Evolutionary conservation across 2,797 vertebrate species (phyloP), one percentile per base, ranked within the genome.

Genomic region (Pelobates cultripes): DNA sequence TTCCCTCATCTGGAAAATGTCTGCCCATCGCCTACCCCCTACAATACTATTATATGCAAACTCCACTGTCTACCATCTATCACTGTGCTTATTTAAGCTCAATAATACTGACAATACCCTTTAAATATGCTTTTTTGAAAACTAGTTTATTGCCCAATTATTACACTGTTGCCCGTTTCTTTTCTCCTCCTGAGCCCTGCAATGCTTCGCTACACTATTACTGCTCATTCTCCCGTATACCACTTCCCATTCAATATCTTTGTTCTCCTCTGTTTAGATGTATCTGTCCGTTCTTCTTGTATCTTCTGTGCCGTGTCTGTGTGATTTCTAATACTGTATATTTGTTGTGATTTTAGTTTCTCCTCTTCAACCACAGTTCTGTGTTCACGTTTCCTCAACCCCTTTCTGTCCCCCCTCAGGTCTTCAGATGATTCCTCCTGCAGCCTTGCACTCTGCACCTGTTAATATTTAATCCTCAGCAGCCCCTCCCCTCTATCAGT

Each of bases 391-490:
- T 66, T 57, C 72, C 79, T 64, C 53, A 57, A 75, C 17, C 79
- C 79, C 72, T 63, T 47, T 73, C 53, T 43, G 40, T 44, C 53
- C 57, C 66, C 66, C 73, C 73, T 69, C 53, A 47, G 79, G 42
- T 53, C 73, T 72, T 75, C 53, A 61, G 73, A 69, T 75, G 79
- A 53, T 63, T 71, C 61, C 64, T 64, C 55, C 73, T 76, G 55
- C 73, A 81, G 73, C 69, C 41, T n/a, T 78, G 81, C 57, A 78
- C 70, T 74, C 63, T 83, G 81, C 81, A 83, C 81, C 81, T 83
- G 81, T 83, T 83, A 78, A 83, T 73, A 51, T 83, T 83, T 78
- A 83, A 83, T 83, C 75, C 64, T 68, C 28, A 72, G 72, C 63
- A 60, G 69, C 70, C 63, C 72, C 81, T 77, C 72, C 75, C 81